These are phyloP conservation scores for Sesia bembeciformis DNA, from an alignment of 2,888 invertebrate species.

Conservation along the genomic window DNA sequence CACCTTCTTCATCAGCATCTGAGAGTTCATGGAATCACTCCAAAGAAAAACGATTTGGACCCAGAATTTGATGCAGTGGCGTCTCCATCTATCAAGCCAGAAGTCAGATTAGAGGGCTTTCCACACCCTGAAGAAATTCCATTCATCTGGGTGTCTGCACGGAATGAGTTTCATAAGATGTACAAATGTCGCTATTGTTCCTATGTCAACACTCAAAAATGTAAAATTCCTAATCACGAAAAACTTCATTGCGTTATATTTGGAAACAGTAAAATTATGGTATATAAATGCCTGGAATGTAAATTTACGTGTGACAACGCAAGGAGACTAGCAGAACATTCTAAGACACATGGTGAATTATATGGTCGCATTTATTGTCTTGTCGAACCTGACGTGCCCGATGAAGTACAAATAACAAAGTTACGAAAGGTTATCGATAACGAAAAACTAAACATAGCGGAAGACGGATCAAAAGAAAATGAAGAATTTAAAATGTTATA, in stretches of 20 bases:
- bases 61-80: constrained; percentile 48
- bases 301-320: constrained; percentile 85
- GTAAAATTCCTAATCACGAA: constrained; percentile 88
- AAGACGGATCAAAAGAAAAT: constrained; percentile 30
- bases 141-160: constrained; percentile 83
- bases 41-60: constrained; percentile 57
- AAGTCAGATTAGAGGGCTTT: constrained; percentile 21
- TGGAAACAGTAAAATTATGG: constrained; percentile 68
- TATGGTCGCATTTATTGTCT: constrained; percentile 82
- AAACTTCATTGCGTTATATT: constrained; percentile 79
- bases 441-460: constrained; percentile 36
- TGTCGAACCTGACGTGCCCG: constrained; percentile 77
- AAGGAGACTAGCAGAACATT: constrained; percentile 80
- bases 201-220: constrained; percentile 85
- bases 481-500: constrained; percentile 69
- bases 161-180: constrained; percentile 84
- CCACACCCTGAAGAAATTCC: constrained; percentile 76
- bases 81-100: constrained; percentile 23
- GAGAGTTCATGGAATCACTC: constrained; percentile 79
- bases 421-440: constrained; percentile 52
- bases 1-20: constrained; percentile 89
- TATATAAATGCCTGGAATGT: constrained; percentile 83
- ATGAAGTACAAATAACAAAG: constrained; percentile 78
- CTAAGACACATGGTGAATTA: constrained; percentile 82
- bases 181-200: constrained; percentile 90